Conservation (phyloP, 2,888 invertebrate genomes). For the Synanthedon tipuliformis region DNA sequence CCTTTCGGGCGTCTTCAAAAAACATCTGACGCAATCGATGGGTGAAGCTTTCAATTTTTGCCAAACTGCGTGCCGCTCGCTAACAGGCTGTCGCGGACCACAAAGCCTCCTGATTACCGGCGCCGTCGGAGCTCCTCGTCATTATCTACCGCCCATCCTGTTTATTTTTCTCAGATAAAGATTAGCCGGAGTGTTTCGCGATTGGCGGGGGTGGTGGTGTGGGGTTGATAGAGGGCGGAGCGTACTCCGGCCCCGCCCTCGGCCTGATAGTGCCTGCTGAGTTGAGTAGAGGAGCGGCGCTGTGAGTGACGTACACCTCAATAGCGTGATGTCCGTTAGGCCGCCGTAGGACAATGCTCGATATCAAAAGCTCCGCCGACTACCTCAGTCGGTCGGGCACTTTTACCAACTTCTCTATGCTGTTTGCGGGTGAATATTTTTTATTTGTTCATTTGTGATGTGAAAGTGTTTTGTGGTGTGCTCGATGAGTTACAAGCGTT, state of each 20-base stretch:
- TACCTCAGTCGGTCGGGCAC: constrained; percentile 91
- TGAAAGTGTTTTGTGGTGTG: constrained; percentile 19
- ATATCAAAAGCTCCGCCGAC: constrained; percentile 92
- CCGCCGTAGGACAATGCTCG: constrained; percentile 76
- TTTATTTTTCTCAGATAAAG: constrained; percentile 70
- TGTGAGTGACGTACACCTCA: constrained; percentile 17
- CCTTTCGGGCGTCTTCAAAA: constrained; percentile 15
- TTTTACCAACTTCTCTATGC: constrained; percentile 95
- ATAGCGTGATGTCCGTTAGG: constrained; percentile 15
- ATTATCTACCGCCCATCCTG: constrained; percentile 66
- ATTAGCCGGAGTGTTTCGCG: constrained; percentile 60
- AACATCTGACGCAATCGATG: constrained; percentile 17
- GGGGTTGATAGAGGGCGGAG: constrained; percentile 3
- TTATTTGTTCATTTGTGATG: constrained; percentile 28
- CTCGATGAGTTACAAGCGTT: constrained; percentile 12
- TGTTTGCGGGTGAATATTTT: constrained; percentile 85
- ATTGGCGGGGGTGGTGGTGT: constrained; percentile 49
- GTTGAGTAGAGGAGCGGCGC: constrained; percentile 23
- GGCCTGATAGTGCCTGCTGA: constrained; percentile 22
- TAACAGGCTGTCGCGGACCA: constrained; percentile 53
- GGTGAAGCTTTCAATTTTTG: constrained; percentile 44
- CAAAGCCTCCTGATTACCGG: constrained; percentile 64
- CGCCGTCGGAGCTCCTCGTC: constrained; percentile 45
- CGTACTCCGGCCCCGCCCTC: constrained; percentile 8
- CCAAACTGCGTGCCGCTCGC: constrained; percentile 47